Evolutionary conservation across 2,888 invertebrate genomes (phyloP), one percentile per base, ranked within the genome.

Genomic region (Acutogordius australiensis): DNA sequence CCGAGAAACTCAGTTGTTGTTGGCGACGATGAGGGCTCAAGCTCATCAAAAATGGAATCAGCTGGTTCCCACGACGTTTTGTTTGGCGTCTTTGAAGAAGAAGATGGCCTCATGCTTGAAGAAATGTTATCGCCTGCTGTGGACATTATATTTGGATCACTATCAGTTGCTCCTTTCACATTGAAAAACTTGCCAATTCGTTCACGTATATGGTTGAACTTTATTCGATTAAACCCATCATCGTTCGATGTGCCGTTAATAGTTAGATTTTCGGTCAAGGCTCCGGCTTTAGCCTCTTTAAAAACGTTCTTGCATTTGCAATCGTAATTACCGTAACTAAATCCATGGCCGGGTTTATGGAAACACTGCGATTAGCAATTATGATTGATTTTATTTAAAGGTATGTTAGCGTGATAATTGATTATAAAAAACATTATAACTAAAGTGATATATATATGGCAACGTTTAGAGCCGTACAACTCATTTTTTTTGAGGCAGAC

Each of bases 291-390:
- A n/a, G n/a, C n/a, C n/a, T n/a, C n/a, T n/a, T n/a, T n/a, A 23
- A 51, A 51, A 51, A 26, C 51, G 51, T 51, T 51, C 23, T 51
- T 51, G 23, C 51, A 51, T 51, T 51, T 51, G 51, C 51, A 51
- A n/a, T 21, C 51, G 51, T 51, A 51, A 23, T 51, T 51, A 23
- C 51, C 51, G 26, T 51, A 51, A 4, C 18, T 21, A 23, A 51
- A 51, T 13, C 51, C 51, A 8, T n/a, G n/a, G n/a, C n/a, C n/a
- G n/a, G n/a, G n/a, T n/a, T n/a, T n/a, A n/a, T n/a, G n/a, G n/a
- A n/a, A n/a, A n/a, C n/a, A n/a, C n/a, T n/a, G n/a, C n/a, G n/a
- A n/a, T n/a, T n/a, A n/a, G n/a, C n/a, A n/a, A n/a, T n/a, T n/a
- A n/a, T n/a, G n/a, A n/a, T n/a, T n/a, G n/a, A n/a, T n/a, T n/a